Evolutionary conservation across 2,113 vertebrate genomes (phyloP), one percentile per base, ranked within the genome.

Genomic region (Alexandromys fortis): DNA sequence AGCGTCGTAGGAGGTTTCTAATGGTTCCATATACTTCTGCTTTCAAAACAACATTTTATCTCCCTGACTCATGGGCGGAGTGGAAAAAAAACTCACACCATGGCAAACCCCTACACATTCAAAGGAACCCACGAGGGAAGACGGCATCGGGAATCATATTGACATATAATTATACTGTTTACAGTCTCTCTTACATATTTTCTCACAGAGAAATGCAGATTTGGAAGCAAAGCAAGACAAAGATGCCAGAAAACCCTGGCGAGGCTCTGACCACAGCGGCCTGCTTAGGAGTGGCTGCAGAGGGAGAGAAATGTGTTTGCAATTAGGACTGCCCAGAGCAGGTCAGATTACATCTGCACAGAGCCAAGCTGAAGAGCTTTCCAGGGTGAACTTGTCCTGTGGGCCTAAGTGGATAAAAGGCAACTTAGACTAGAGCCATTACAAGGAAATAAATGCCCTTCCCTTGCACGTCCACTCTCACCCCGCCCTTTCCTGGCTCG

Each of bases 161-260:
- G 92, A 96, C 96, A 58, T 97, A 97, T 97, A 98, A 98, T 98
- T 98, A 97, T 97, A 89, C 95, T 99, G 98, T 98, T 98, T 98
- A 98, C 97, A 97, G 96, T 97, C 93, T 98, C 95, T 92, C 38
- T n/a, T 98, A 97, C 97, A 96, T 97, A 95, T 98, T 98, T 98
- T 98, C 98, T 98, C 98, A 97, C 88, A 98, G 96, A 98, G 98
- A 98, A 98, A 98, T 96, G 97, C 96, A 97, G 96, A 96, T 98
- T 98, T 98, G 98, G 98, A 98, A 98, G 97, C 97, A 98, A 98
- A 97, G 94, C 78, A 76, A 67, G 95, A 94, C 92, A 96, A 97
- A 97, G 98, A 98, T 97, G 98, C 98, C 98, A 99, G 98, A 98
- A 98, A 98, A 72, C 92, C 97, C 98, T 98, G 98, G 98, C 98